phyloP scores from a whole-genome alignment of 1,140 invertebrate genomes.

The Drosophila arizonae region DNA sequence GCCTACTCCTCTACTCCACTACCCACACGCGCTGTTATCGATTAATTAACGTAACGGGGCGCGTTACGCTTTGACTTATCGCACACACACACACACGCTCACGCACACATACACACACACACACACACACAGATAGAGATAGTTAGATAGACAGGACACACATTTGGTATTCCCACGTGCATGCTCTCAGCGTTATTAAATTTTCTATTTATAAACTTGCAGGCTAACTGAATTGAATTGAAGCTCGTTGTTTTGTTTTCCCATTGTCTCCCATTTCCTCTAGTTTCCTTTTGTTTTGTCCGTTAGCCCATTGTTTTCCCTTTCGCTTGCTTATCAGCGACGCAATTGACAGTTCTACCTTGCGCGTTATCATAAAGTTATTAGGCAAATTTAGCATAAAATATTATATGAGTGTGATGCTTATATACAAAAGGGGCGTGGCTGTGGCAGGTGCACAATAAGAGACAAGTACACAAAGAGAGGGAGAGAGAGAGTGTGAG shows the following conservation, averaged over 20 bases:
- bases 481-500: slow-evolving; percentile 8
- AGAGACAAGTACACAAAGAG: slow-evolving; percentile 4
- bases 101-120: slow-evolving; percentile 28
- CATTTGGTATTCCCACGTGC: slow-evolving; percentile 74
- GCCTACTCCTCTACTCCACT: slow-evolving; percentile 8
- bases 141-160: slow-evolving; percentile 41
- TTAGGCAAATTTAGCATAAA: slow-evolving; percentile 52
- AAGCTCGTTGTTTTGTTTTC: slow-evolving; percentile 38
- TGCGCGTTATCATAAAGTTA: slow-evolving; percentile 57
- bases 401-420: slow-evolving; percentile 19
- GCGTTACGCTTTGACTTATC: slow-evolving; percentile 74
- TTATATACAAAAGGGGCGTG: not conserved
- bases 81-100: slow-evolving; percentile 25
- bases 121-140: slow-evolving; percentile 13
- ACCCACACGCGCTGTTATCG: slow-evolving; percentile 54
- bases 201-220: slow-evolving; percentile 71
- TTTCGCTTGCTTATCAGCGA: slow-evolving; percentile 57
- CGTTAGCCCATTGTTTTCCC: slow-evolving; percentile 8
- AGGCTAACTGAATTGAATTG: slow-evolving; percentile 26
- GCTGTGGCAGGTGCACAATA: not conserved
- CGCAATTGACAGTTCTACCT: slow-evolving; percentile 65
- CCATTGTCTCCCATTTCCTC: slow-evolving; percentile 10
- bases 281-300: not conserved
- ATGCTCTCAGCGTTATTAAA: slow-evolving; percentile 78
- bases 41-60: slow-evolving; percentile 77